Evolutionary conservation across 2,113 vertebrate genomes (phyloP), one percentile per base, ranked within the genome.

Genomic region (Cheirogaleus medius): DNA sequence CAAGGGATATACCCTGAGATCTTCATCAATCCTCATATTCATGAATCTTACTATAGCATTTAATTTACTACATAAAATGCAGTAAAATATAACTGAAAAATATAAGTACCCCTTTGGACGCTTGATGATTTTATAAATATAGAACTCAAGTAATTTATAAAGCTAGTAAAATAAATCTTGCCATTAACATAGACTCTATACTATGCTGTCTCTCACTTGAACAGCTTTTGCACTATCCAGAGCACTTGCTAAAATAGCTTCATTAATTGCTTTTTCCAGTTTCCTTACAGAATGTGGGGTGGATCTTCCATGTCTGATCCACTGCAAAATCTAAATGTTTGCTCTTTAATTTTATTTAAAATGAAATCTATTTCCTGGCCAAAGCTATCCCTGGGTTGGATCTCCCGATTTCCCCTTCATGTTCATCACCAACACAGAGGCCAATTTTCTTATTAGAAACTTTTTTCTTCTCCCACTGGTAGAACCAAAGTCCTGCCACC

Each of bases 51-150:
- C 44, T 92, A 88, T 15, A 85, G 47, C 60, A 25, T 90, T 49
- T 96, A 96, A 97, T 92, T 95, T 66, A 29, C 58, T 95, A 84
- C 60, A 73, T 92, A 92, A 97, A 90, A 84, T 8, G 3, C 52
- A 94, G 77, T 97, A 94, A 97, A 98, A 81, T 96, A 85, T 42
- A 97, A 90, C 68, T 87, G 69, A 96, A 90, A 93, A 96, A 87
- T 94, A 66, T 88, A 95, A 95, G 82, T 88, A 96, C 84, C 87
- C 69, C 44, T 76, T 96, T 96, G 83, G 85, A 91, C 52, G 64
- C 66, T 90, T 95, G 87, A 86, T 96, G 81, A 96, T 88, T 97
- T 44, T 95, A 94, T 94, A 95, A 88, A 88, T 94, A 84, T 17
- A 90, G 39, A 42, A 23, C 32, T 97, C 39, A 66, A 78, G 91